A percentile compares a stretch with the other conserved stretches of the same genome.
phyloP scores from a whole-genome alignment of 92 coral and sea anemone genomes.

The Porites rus region DNA sequence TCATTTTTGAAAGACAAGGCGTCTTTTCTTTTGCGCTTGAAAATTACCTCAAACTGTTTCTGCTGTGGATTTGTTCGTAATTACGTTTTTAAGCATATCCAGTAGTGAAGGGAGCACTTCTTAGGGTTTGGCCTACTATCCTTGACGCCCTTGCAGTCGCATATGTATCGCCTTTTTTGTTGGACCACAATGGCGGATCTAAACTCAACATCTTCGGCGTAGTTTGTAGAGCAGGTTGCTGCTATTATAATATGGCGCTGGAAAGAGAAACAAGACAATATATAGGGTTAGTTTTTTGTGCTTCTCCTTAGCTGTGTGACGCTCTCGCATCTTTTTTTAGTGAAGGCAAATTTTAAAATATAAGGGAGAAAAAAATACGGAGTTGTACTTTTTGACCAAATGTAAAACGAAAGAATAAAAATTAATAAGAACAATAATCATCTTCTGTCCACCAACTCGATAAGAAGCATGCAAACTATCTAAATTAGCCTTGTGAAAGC shows the following conservation, averaged over 20 bases:
- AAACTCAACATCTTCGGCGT: constrained; percentile 35
- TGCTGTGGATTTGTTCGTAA: background rate
- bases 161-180: background rate
- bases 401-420: no score
- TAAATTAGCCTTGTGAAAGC: no score
- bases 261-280: background rate
- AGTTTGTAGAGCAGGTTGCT: constrained; percentile 51
- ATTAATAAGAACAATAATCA: no score
- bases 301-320: background rate
- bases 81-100: constrained; percentile 15
- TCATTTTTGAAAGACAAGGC: no score
- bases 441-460: no score
- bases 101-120: constrained; percentile 22
- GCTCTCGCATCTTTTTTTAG: background rate
- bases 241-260: constrained; percentile 45
- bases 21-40: no score
- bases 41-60: no score
- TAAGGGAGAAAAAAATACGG: no score
- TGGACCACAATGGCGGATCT: background rate
- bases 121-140: fast-evolving
- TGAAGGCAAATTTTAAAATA: no score
- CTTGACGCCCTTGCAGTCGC: constrained; percentile 18
- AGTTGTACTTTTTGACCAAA: no score
- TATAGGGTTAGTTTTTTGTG: background rate
- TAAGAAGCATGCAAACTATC: no score